Evolutionary conservation across 92 coral and sea anemone species (phyloP).

Genomic region (Porites cylindrica): DNA sequence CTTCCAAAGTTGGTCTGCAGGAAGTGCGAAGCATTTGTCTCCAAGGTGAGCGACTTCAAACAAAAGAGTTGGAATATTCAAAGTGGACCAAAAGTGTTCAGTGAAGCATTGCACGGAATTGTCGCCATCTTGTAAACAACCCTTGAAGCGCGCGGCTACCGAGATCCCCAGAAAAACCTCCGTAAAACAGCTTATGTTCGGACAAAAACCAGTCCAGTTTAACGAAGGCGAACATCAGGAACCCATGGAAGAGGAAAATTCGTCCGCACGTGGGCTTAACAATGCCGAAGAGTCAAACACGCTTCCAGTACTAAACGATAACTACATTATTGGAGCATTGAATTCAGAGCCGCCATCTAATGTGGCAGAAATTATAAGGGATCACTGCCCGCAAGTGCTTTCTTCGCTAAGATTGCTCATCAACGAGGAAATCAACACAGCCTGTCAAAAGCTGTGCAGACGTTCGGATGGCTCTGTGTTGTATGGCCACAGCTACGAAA

Average conservation of each 20-base stretch:
- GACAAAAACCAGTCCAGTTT: too few species aligned
- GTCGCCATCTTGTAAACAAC: slow-evolving; percentile 54
- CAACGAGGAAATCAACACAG: slow-evolving; percentile 23
- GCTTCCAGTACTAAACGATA: too few species aligned
- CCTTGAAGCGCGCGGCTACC: slow-evolving; percentile 45
- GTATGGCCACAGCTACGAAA: slow-evolving; percentile 48
- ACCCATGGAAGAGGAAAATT: slow-evolving; percentile 10
- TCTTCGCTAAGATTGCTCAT: slow-evolving; percentile 24
- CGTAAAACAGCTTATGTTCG: not conserved
- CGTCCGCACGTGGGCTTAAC: not conserved
- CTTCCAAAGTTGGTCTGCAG: slow-evolving; percentile 39
- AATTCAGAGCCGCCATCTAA: too few species aligned
- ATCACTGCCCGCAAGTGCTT: slow-evolving; percentile 17
- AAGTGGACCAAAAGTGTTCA: slow-evolving; percentile 21
- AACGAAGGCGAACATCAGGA: not conserved
- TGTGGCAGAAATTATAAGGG: slow-evolving; percentile 31
- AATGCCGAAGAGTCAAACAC: too few species aligned
- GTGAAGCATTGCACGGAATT: slow-evolving; percentile 53
- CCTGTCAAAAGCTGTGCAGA: slow-evolving; percentile 35
- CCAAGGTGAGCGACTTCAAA: slow-evolving; percentile 51
- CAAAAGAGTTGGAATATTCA: slow-evolving; percentile 39
- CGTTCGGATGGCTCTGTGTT: slow-evolving; percentile 41
- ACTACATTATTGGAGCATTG: too few species aligned
- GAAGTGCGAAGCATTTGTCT: slow-evolving; percentile 53
- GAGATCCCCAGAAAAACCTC: slow-evolving; percentile 17